Evolutionary conservation across 2,888 invertebrate species (phyloP).

Genomic region (Stenoptilia bipunctidactyla): DNA sequence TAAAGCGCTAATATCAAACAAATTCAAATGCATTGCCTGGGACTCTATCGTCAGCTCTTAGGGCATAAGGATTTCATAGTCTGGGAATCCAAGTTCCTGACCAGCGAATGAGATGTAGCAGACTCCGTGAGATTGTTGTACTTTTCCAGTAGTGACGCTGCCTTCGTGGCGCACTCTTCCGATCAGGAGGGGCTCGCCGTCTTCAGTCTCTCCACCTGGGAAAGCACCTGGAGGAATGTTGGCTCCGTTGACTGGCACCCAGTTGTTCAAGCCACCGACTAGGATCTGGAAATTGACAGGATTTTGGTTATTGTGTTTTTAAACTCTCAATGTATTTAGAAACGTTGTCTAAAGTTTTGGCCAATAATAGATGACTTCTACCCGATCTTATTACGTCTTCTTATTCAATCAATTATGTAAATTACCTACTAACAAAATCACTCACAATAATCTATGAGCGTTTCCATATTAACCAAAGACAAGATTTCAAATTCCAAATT

Average conservation of each 20-base stretch:
- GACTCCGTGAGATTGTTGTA: constrained; percentile 85
- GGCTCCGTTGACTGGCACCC: constrained; percentile 78
- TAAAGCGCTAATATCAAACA: constrained; percentile 12
- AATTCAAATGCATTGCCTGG: background rate
- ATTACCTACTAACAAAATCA: no score
- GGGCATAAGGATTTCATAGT: constrained; percentile 81
- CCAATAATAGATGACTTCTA: no score
- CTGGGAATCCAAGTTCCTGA: constrained; percentile 82
- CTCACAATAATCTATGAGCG: no score
- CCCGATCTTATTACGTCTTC: no score
- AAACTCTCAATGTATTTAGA: no score
- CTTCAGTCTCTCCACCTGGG: constrained; percentile 79
- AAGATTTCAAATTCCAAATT: no score
- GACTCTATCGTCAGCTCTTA: constrained; percentile 21
- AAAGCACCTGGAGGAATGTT: constrained; percentile 82
- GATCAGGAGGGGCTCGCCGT: constrained; percentile 83
- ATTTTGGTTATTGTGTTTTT: no score
- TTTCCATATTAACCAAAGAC: no score
- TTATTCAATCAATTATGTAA: no score
- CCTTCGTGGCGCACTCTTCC: constrained; percentile 85
- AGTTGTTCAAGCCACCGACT: constrained; percentile 73
- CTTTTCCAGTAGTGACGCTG: constrained; percentile 83
- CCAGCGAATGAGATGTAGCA: constrained; percentile 89
- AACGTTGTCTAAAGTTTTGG: no score
- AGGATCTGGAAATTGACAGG: constrained; percentile 53